Evolutionary conservation across 2,888 invertebrate species (phyloP).

Genomic region (Platynereis dumerilii): DNA sequence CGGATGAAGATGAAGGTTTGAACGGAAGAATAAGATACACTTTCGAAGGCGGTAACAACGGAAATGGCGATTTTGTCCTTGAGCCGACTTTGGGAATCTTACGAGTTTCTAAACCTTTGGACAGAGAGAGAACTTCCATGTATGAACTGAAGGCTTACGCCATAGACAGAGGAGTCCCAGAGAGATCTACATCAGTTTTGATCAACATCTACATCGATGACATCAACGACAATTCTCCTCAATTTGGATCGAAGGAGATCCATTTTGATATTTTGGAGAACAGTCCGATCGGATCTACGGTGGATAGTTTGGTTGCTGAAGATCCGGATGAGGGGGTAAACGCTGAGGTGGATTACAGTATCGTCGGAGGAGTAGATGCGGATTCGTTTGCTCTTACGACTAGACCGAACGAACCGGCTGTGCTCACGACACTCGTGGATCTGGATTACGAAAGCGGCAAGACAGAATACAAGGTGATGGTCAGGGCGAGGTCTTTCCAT

Average conservation of each 20-base stretch:
- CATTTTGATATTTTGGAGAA: constrained; percentile 91
- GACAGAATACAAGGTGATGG: constrained; percentile 84
- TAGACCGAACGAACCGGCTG: constrained; percentile 72
- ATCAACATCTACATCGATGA: constrained; percentile 94
- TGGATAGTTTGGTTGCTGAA: constrained; percentile 87
- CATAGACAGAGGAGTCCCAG: constrained; percentile 85
- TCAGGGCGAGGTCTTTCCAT: constrained; percentile 90
- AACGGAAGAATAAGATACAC: constrained; percentile 85
- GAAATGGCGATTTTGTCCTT: constrained; percentile 90
- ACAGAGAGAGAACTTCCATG: constrained; percentile 85
- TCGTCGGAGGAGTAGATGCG: constrained; percentile 83
- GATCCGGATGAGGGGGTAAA: constrained; percentile 94
- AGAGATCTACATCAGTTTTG: constrained; percentile 64
- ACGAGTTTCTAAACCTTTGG: constrained; percentile 85
- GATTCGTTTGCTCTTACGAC: constrained; percentile 63
- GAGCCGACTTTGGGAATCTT: constrained; percentile 92
- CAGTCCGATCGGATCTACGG: constrained; percentile 92
- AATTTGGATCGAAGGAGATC: constrained; percentile 86
- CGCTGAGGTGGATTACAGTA: constrained; percentile 91
- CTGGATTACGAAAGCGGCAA: constrained; percentile 94
- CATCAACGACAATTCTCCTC: constrained; percentile 93
- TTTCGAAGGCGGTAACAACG: constrained; percentile 64
- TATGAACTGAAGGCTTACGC: constrained; percentile 88
- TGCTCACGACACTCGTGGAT: constrained; percentile 86
- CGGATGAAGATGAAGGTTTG: constrained; percentile 85